Evolutionary conservation across 2,113 vertebrate genomes (phyloP).

Genomic region (Petrocephalus microphthalmus): DNA sequence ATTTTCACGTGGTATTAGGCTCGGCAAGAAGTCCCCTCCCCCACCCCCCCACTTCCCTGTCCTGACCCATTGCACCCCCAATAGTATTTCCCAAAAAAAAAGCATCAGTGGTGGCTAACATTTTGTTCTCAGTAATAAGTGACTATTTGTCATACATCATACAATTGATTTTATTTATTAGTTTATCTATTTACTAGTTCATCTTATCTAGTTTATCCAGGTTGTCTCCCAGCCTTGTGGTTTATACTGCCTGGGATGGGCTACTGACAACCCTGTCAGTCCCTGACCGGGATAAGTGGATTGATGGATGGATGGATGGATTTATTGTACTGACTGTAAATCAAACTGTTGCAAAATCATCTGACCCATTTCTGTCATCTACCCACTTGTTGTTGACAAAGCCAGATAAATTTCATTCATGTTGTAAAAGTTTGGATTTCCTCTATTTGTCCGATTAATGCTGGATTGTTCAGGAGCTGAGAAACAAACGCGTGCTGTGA

Average conservation of each 20-base stretch:
- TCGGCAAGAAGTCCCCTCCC: not conserved
- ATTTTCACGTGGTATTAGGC: not conserved
- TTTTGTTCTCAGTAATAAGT: not conserved
- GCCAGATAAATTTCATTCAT: not conserved
- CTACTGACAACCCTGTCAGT: not conserved
- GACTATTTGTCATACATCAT: not conserved
- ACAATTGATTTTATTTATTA: not conserved
- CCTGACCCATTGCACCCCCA: too few species aligned
- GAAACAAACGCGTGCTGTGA: not conserved
- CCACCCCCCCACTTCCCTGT: too few species aligned
- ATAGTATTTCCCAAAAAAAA: too few species aligned
- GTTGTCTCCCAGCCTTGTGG: not conserved
- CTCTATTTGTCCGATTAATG: not conserved
- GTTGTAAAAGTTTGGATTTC: not conserved
- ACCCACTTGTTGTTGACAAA: not conserved
- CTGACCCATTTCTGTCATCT: not conserved
- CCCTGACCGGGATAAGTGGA: not conserved
- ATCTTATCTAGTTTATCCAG: not conserved
- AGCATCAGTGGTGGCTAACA: not conserved
- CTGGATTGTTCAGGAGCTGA: not conserved
- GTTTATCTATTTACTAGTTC: not conserved
- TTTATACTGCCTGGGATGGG: not conserved
- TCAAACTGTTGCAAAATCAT: not conserved
- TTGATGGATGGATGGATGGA: not conserved
- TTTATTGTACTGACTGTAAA: not conserved